Base-by-base conservation (phyloP, 2,113 vertebrate genomes). In the Opisthocomus hoazin region DNA sequence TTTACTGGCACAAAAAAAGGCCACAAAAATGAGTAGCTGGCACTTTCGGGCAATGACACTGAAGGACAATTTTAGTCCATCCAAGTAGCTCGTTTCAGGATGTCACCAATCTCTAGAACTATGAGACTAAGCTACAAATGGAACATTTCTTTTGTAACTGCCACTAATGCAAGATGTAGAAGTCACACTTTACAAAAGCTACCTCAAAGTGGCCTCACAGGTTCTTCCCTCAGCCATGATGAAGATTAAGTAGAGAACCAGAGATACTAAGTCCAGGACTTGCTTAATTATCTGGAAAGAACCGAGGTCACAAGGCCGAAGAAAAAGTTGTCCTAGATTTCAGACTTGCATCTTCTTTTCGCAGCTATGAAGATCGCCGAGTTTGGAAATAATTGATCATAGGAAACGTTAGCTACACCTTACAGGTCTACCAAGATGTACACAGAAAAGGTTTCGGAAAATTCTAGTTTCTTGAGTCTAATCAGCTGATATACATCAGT, bases 261-360 rank as follows among this genome's bases (percentile, higher is more conserved):
- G 34, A 93, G 29, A 54, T 2, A 66, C 54, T 5, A 84, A 80
- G 45, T 84, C 43, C 85, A 80, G 10, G 36, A 46, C 20, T 60
- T 87, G 66, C 18, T 86, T 86, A 84, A 92, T 77, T 69, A 84
- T 46, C 86, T 84, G 54, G 54, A 95, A 94, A 93, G 66, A 94
- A 89, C 32, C 86, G 2, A 86, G 26, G 83, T 74, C 91, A 64
- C 34, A 63, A 80, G 46, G 58, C 11, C 36, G 1, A 90, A 94
- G 58, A 24, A 77, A 83, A 70, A 93, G 18, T 14, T 84, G 20
- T 54, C 32, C 30, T 29, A 65, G 21, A 61, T 73, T 58, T 50
- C 45, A 69, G 45, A 23, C 46, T 66, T 43, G 8, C 15, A 77
- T 41, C 63, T n/a, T 71, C 60, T 79, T 90, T 92, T 70, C 92